Evolutionary conservation across 1,140 invertebrate genomes (phyloP).

Genomic region (Zophobas atratus): DNA sequence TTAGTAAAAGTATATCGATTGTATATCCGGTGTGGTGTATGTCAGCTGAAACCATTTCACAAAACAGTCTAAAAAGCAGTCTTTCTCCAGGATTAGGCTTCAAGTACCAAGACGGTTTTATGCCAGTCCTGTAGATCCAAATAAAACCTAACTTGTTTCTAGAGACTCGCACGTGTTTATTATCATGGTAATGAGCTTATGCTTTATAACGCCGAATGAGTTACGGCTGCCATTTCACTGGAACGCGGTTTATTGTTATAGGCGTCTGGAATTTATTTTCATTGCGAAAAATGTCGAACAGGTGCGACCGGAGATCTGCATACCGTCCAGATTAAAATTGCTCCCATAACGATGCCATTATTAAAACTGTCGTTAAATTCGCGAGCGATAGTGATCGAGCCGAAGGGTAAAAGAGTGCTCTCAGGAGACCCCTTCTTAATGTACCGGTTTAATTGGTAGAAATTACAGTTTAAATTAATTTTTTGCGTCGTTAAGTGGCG

Average conservation of each 20-base stretch:
- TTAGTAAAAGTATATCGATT: too few species aligned
- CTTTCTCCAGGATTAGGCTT: too few species aligned
- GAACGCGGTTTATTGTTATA: constrained; percentile 10
- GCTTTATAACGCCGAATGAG: neutral
- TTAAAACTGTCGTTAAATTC: neutral
- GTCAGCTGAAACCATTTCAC: too few species aligned
- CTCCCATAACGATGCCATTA: neutral
- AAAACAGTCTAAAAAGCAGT: too few species aligned
- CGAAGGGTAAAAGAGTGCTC: neutral
- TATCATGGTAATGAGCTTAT: neutral
- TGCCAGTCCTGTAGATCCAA: too few species aligned
- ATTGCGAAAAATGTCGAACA: neutral
- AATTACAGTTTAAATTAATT: constrained; percentile 7
- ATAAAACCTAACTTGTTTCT: too few species aligned
- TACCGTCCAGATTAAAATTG: neutral
- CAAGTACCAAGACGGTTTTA: too few species aligned
- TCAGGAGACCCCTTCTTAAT: neutral
- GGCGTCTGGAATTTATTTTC: neutral
- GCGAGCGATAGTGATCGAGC: neutral
- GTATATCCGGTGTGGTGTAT: too few species aligned
- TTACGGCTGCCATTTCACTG: neutral
- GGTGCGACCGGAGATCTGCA: constrained; percentile 4
- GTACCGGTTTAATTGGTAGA: constrained; percentile 1
- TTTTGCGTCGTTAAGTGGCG: constrained; percentile 22
- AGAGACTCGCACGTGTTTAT: neutral